phyloP scores from a whole-genome alignment of 2,797 vertebrate genomes.

The Sebastes oblongus region DNA sequence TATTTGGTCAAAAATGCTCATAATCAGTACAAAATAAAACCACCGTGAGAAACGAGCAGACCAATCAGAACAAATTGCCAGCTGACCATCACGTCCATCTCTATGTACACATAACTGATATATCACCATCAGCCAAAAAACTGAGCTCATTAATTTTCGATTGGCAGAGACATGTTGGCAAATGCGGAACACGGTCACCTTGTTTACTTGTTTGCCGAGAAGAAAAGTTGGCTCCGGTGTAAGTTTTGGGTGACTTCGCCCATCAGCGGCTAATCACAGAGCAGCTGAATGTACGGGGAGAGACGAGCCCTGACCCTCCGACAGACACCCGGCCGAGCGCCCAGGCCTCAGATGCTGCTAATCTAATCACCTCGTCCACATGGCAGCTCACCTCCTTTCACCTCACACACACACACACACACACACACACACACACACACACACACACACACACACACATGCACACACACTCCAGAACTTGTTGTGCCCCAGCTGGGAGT shows the following conservation, averaged over 20 bases:
- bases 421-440: neutral
- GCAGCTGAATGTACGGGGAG: conserved; percentile 45
- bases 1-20: neutral
- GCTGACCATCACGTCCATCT: conserved; percentile 8
- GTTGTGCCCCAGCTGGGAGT: conserved; percentile 71
- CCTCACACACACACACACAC: conserved; percentile 7
- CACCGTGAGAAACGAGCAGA: neutral
- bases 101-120: conserved; percentile 11
- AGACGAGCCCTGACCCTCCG: conserved; percentile 56
- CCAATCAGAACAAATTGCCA: conserved; percentile 16
- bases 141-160: conserved; percentile 55
- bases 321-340: conserved; percentile 41
- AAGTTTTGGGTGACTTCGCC: conserved; percentile 66
- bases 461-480: conserved; percentile 19
- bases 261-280: conserved; percentile 60
- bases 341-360: conserved; percentile 62
- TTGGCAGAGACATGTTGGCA: conserved; percentile 52
- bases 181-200: conserved; percentile 69
- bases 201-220: conserved; percentile 64
- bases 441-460: too few species aligned
- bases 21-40: conserved; percentile 9
- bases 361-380: conserved; percentile 71
- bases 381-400: conserved; percentile 56
- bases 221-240: conserved; percentile 53
- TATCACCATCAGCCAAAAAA: conserved; percentile 25